A percentile compares a stretch with the other conserved stretches of the same genome.
phyloP scores from a whole-genome alignment of 2,797 vertebrate genomes.

The Acropternis orthonyx region DNA sequence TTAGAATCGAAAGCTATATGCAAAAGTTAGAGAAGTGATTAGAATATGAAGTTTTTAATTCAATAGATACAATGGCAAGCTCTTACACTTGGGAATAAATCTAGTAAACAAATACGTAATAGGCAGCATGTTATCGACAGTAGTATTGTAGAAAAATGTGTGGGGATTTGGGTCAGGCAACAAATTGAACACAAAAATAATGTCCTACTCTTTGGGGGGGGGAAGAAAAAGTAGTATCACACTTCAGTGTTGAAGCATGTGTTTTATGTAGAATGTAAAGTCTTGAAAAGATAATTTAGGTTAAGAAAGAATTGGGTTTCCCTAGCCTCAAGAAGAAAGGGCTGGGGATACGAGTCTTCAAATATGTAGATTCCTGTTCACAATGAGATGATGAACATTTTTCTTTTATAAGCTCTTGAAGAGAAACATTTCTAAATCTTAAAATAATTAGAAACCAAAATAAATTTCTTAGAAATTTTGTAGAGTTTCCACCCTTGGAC shows the following conservation, averaged over 20 bases:
- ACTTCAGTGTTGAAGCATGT: background rate
- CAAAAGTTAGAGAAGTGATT: background rate
- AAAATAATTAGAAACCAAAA: background rate
- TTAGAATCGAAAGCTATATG: background rate
- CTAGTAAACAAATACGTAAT: background rate
- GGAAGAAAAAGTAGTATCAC: background rate
- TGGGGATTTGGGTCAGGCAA: background rate
- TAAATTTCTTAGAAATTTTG: background rate
- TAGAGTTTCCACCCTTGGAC: background rate
- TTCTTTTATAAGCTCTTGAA: background rate
- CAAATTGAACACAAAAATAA: background rate
- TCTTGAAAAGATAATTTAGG: background rate
- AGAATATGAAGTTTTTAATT: background rate
- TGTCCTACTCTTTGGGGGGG: accelerated
- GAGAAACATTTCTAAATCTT: background rate
- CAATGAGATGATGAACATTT: background rate
- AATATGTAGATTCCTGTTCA: background rate
- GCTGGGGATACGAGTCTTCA: background rate
- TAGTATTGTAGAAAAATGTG: background rate
- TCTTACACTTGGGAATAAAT: background rate
- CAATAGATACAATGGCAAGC: background rate
- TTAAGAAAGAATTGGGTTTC: background rate
- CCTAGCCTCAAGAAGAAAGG: background rate
- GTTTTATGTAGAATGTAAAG: background rate
- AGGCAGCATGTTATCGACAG: background rate